phyloP scores from a whole-genome alignment of 2,888 invertebrate species.

The Melitaea athalia region DNA sequence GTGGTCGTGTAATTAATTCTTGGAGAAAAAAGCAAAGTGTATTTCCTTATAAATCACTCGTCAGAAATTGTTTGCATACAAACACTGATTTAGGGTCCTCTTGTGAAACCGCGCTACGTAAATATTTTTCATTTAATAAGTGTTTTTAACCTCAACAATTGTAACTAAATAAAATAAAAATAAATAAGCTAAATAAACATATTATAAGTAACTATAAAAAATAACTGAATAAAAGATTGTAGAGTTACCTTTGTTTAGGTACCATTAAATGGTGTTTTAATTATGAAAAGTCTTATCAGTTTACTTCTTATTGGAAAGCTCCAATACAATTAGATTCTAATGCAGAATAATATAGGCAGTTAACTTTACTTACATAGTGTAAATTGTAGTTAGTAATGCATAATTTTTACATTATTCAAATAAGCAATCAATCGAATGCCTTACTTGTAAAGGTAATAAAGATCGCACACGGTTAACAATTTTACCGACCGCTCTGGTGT shows the following conservation, averaged over 20 bases:
- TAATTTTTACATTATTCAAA: too few species aligned
- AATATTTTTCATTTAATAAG: conserved; percentile 19
- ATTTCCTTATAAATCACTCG: conserved; percentile 37
- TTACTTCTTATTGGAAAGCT: not conserved
- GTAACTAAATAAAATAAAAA: not conserved
- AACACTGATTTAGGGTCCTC: conserved; percentile 33
- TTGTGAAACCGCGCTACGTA: conserved; percentile 16
- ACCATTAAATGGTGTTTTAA: not conserved
- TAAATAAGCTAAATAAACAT: not conserved
- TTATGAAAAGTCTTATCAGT: not conserved
- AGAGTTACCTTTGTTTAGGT: too few species aligned
- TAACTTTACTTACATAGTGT: not conserved
- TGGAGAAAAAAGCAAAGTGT: conserved; percentile 29
- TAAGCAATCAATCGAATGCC: too few species aligned
- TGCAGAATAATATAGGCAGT: not conserved
- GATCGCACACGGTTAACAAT: too few species aligned
- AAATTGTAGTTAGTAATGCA: not conserved
- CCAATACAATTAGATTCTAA: not conserved
- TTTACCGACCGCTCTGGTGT: too few species aligned
- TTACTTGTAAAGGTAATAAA: too few species aligned
- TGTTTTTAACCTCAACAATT: not conserved
- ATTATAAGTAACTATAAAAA: not conserved
- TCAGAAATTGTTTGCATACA: conserved; percentile 38
- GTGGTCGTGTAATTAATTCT: conserved; percentile 27
- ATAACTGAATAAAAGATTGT: too few species aligned